Base-by-base conservation (phyloP, 2,113 vertebrate genomes). In the Callopanchax toddi region DNA sequence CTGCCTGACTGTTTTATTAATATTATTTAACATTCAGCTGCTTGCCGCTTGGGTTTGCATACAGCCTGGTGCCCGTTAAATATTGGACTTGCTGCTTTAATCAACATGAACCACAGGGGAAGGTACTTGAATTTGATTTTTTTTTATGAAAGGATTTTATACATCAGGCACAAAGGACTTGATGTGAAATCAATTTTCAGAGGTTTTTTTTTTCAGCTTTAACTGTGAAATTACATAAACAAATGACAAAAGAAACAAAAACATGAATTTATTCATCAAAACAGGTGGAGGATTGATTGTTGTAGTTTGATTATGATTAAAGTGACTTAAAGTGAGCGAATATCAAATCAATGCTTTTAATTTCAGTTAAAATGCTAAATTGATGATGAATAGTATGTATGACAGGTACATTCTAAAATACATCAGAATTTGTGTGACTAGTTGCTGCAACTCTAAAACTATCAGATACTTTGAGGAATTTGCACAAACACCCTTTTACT, bases 1-100 rank as follows among this genome's bases (percentile, higher is more conserved):
- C 65, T 71, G 71, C 49, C 61, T 36, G 42, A 58, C 65, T 67
- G 36, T 76, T 83, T 76, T 80, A 84, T 81, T 75, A 66, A 76
- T 49, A 29, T 55, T 65, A 78, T 85, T 80, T 52, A 76, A 73
- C 23, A 76, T 71, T 43, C 45, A 46, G 48, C 57, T 50, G 43
- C 25, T 26, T 37, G 34, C 44, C 42, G 34, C 39, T 45, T 20
- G 32, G 20, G 42, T 83, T 53, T 78, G 59, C 62, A 60, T 60
- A 51, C 2, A 45, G 39, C 58, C 5, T 40, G 36, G 21, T 51
- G 46, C 66, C 25, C 49, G 13, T 74, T 60, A 49, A 76, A 71
- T 50, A 52, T 15, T 44, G 12, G 10, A 50, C 46, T 62, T 46
- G 45, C 59, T 67, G 53, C 60, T 56, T 67, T 76, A 66, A 74